Evolutionary conservation across 2,113 vertebrate genomes (phyloP).

Genomic region (Octodon degus): DNA sequence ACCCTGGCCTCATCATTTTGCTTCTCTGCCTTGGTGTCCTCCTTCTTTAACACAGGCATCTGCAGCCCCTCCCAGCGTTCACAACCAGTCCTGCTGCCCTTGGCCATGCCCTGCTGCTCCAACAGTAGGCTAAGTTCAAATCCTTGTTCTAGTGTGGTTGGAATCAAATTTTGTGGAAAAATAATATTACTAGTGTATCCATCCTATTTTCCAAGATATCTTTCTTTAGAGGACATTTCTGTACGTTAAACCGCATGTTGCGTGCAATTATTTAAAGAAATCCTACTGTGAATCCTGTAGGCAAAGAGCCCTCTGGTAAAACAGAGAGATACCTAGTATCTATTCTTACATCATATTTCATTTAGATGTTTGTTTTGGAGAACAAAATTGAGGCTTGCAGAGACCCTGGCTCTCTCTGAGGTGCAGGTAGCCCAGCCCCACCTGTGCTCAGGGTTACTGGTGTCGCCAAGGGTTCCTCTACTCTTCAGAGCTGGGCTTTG

Average conservation of each 20-base stretch:
- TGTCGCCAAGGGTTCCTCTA: not conserved
- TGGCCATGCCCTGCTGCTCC: not conserved
- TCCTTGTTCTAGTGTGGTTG: not conserved
- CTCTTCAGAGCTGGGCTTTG: not conserved
- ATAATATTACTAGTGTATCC: not conserved
- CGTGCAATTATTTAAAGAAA: constrained; percentile 50
- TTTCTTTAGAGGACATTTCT: not conserved
- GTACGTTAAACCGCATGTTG: not conserved
- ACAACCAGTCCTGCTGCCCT: too few relatives aligned
- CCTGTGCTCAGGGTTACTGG: not conserved
- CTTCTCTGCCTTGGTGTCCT: not conserved
- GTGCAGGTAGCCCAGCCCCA: not conserved
- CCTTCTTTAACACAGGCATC: not conserved
- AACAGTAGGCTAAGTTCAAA: not conserved
- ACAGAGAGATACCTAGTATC: not conserved
- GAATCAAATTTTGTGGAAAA: not conserved
- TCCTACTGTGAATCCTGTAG: constrained; percentile 37
- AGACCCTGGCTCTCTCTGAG: not conserved
- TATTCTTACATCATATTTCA: not conserved
- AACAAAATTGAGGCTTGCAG: not conserved
- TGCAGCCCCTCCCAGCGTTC: not conserved
- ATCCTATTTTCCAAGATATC: not conserved
- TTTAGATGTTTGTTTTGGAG: not conserved
- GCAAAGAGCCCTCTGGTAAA: constrained; percentile 46
- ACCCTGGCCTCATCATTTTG: not conserved